Conservation (phyloP, 2,797 vertebrate species). For the Acrossocheilus wenchowensis region DNA sequence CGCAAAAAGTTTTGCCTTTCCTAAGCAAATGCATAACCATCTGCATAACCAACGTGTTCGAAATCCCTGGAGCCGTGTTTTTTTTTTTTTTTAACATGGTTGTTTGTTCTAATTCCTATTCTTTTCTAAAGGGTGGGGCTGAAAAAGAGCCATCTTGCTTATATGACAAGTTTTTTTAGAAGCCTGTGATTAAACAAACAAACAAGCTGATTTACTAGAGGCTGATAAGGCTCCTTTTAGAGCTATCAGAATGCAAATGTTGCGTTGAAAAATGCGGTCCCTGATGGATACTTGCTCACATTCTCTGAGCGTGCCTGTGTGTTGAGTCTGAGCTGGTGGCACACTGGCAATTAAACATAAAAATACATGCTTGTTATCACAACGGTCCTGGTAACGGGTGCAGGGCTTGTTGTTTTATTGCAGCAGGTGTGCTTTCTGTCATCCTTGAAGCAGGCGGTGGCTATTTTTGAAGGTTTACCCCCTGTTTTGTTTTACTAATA, state of each 20-base stretch:
- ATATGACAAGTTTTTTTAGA: slow-evolving; percentile 52
- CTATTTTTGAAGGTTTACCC: slow-evolving; percentile 45
- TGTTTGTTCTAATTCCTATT: slow-evolving; percentile 27
- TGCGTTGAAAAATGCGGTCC: slow-evolving; percentile 53
- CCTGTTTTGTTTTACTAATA: slow-evolving; percentile 55
- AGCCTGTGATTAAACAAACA: slow-evolving; percentile 59
- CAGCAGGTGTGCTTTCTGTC: slow-evolving; percentile 57
- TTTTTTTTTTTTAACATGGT: slow-evolving; percentile 20
- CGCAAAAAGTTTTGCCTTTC: not conserved
- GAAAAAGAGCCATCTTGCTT: slow-evolving; percentile 43
- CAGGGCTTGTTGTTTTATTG: slow-evolving; percentile 58
- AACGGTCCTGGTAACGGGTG: slow-evolving; percentile 56
- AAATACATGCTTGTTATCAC: slow-evolving; percentile 64
- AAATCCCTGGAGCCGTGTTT: slow-evolving; percentile 33
- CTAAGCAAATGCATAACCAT: slow-evolving; percentile 27
- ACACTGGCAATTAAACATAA: slow-evolving; percentile 61
- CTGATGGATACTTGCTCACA: slow-evolving; percentile 45
- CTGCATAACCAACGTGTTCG: slow-evolving; percentile 17
- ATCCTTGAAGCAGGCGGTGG: slow-evolving; percentile 32
- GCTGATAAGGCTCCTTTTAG: slow-evolving; percentile 58
- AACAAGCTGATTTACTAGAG: slow-evolving; percentile 56
- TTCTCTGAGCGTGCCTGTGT: slow-evolving; percentile 38
- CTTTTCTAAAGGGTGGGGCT: slow-evolving; percentile 25
- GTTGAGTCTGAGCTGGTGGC: slow-evolving; percentile 50
- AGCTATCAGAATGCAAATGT: slow-evolving; percentile 63